phyloP scores from a whole-genome alignment of 1,140 invertebrate genomes.

The Akabosia matsudoensis region DNA sequence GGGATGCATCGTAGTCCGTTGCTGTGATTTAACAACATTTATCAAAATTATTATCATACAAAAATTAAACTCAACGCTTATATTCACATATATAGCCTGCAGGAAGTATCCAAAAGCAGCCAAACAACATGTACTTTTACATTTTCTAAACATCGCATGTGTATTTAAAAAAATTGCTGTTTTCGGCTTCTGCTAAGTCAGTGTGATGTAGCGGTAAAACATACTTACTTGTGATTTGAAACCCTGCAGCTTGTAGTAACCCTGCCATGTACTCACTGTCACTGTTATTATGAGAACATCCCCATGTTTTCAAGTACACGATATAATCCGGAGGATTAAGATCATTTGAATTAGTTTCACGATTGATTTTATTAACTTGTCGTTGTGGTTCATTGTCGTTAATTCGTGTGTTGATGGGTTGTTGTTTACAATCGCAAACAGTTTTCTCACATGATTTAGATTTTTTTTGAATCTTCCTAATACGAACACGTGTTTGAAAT shows the following conservation, averaged over 20 bases:
- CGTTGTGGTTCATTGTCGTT: not conserved
- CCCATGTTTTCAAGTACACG: conserved; percentile 95
- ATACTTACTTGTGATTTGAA: conserved; percentile 66
- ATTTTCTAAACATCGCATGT: conserved; percentile 28
- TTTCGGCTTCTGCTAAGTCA: too few relatives aligned
- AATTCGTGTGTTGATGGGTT: not conserved
- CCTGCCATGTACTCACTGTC: conserved; percentile 98
- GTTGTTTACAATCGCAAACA: too few relatives aligned
- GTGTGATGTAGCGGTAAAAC: not conserved
- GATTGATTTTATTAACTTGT: too few relatives aligned
- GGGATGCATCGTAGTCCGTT: conserved; percentile 74
- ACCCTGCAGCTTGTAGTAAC: conserved; percentile 80
- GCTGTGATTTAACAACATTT: conserved; percentile 41
- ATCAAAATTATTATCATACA: not conserved
- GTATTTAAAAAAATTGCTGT: too few relatives aligned
- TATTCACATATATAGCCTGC: too few relatives aligned
- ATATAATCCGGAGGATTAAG: conserved; percentile 83
- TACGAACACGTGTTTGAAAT: too few relatives aligned
- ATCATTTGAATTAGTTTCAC: too few relatives aligned
- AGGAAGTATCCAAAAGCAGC: too few relatives aligned
- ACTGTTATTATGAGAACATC: conserved; percentile 93
- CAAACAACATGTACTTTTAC: too few relatives aligned
- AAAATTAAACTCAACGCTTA: too few relatives aligned
- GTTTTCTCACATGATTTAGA: too few relatives aligned
- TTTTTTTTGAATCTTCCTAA: too few relatives aligned